Evolutionary conservation across 2,888 invertebrate genomes (phyloP).

Genomic region (Leptura quadrifasciata): DNA sequence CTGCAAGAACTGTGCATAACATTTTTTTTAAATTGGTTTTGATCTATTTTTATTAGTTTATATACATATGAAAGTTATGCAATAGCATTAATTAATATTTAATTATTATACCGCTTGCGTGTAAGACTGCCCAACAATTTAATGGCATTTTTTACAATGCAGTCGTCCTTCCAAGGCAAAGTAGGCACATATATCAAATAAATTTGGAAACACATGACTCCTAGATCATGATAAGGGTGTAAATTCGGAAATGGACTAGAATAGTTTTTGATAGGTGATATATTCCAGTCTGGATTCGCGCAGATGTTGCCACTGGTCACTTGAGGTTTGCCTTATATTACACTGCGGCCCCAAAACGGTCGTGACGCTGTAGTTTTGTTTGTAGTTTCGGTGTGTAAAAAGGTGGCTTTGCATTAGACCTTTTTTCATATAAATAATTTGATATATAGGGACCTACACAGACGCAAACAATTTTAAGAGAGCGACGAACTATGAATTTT

Average conservation of each 20-base stretch:
- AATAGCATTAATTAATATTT: too few relatives aligned
- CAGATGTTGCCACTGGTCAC: constrained; percentile 70
- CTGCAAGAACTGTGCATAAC: too few relatives aligned
- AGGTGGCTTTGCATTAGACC: not conserved
- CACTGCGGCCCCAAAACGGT: constrained; percentile 58
- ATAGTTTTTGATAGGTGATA: constrained; percentile 71
- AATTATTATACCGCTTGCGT: too few relatives aligned
- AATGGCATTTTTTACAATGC: not conserved
- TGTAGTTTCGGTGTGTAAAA: not conserved
- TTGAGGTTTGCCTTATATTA: constrained; percentile 67
- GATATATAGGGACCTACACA: too few relatives aligned
- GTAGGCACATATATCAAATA: constrained; percentile 46
- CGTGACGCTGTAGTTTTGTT: not conserved
- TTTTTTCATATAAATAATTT: not conserved
- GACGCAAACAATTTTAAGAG: too few relatives aligned
- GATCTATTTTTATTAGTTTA: too few relatives aligned
- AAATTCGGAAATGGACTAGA: constrained; percentile 68
- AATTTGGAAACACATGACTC: constrained; percentile 39
- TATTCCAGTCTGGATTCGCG: constrained; percentile 66
- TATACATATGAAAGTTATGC: too few relatives aligned
- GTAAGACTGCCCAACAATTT: too few relatives aligned
- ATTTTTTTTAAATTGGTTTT: too few relatives aligned
- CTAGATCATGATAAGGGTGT: constrained; percentile 64
- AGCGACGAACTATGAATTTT: too few relatives aligned
- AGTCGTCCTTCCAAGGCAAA: constrained; percentile 4